Evolutionary conservation across 2,113 vertebrate species (phyloP).

Genomic region (Cephalopholis sonnerati): DNA sequence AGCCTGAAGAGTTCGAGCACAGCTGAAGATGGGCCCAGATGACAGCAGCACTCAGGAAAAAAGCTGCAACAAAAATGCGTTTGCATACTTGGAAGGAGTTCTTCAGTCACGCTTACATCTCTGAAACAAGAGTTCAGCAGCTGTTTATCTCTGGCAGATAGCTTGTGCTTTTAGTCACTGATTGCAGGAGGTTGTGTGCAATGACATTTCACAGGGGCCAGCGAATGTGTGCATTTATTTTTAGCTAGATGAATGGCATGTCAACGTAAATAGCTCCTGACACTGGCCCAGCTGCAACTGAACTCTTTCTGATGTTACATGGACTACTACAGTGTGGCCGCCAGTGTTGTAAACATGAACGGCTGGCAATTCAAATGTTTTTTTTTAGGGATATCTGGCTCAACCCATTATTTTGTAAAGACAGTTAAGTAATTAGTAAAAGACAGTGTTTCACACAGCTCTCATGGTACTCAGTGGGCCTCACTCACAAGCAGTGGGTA

Average conservation of each 20-base stretch:
- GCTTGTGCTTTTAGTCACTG: conserved; percentile 17
- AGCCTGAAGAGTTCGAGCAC: conserved; percentile 9
- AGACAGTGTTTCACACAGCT: neutral
- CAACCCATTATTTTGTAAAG: neutral
- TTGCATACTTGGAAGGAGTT: neutral
- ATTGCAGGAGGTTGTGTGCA: conserved; percentile 20
- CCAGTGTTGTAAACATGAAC: conserved; percentile 45
- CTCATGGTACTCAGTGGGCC: neutral
- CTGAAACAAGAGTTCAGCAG: neutral
- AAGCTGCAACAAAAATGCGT: conserved; percentile 15
- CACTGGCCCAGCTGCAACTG: conserved; percentile 60
- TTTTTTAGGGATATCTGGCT: neutral
- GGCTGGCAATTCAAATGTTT: neutral
- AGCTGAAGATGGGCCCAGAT: conserved; percentile 18
- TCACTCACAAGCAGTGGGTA: too few species aligned
- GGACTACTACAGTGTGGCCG: neutral
- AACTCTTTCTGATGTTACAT: conserved; percentile 48
- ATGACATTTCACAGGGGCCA: conserved; percentile 69
- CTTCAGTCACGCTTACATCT: neutral
- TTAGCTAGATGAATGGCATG: conserved; percentile 74
- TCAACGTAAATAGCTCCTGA: conserved; percentile 79
- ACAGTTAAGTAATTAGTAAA: neutral
- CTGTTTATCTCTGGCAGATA: neutral
- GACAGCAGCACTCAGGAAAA: conserved; percentile 16
- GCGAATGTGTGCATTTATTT: conserved; percentile 72